Base-by-base conservation (phyloP, 2,888 invertebrate genomes). In the Melolontha melolontha region DNA sequence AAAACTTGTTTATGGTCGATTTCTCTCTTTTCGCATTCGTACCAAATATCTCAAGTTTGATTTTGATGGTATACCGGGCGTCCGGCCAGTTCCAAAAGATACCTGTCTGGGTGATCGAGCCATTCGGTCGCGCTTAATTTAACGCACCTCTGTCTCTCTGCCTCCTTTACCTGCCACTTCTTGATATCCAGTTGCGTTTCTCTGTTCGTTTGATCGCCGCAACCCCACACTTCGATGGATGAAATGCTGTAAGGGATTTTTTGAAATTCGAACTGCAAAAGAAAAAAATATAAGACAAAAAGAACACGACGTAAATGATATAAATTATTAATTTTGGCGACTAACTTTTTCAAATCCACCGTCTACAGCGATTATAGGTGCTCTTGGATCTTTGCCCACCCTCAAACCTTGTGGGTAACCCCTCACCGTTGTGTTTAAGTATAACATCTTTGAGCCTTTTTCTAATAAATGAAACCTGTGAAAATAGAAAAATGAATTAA, bases 61-160 rank as follows among this genome's bases (percentile, higher is more conserved):
- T 87, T 88, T 82, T 89, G 91, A 83, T 92, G 91, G 83, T 94
- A 94, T 78, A 92, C 91, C 65, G 91, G 90, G 27, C 94, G 85
- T 11, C 96, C 96, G 1, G 94, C 96, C 79, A 96, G 85, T 82
- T 96, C 94, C 70, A 97, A 84, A 57, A 97, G 87, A 81, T 96
- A 95, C 67, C 96, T 89, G 85, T 98, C 97, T 0, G 97, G 97
- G 85, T 97, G 96, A 80, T 97, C 96, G 79, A 95, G 88, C 97
- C 97, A 98, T 80, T 97, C 96, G 16, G 93, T 90, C 0, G 95
- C 91, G 12, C 92, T 93, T 69, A 96, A 82, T 81, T 96, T 96
- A 7, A 97, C 94, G 78, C 91, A 89, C 64, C 93, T 86, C 76
- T 94, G 92, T 70, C 92, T 89, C 84, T 97, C 96, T 0, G 92